These are phyloP conservation scores for Cardiocondyla obscurior DNA, from an alignment of 1,140 invertebrate genomes.

Conservation along the genomic window DNA sequence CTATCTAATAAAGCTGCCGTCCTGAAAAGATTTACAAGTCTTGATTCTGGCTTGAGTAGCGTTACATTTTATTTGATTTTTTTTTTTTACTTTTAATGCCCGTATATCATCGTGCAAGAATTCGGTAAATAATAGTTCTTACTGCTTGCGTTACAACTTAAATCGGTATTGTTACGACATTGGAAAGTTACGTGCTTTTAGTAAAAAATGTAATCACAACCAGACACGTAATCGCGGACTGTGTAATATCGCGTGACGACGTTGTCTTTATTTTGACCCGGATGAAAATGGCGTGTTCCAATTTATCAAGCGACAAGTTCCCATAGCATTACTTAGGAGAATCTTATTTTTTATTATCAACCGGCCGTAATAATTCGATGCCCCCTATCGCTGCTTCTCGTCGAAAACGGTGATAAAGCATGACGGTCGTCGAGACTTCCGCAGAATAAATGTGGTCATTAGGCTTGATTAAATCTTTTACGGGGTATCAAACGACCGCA, in stretches of 20 bases:
- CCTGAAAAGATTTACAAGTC: neutral
- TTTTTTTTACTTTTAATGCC: neutral
- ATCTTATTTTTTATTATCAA: slow-evolving; percentile 57
- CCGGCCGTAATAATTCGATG: slow-evolving; percentile 63
- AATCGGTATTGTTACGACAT: neutral
- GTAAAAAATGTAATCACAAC: slow-evolving; percentile 14
- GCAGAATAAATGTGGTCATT: slow-evolving; percentile 65
- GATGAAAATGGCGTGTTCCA: slow-evolving; percentile 37
- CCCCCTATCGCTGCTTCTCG: slow-evolving; percentile 45
- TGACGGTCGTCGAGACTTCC: slow-evolving; percentile 23
- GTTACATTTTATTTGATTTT: neutral
- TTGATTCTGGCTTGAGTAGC: neutral
- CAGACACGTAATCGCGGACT: neutral
- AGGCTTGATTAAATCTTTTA: slow-evolving; percentile 77
- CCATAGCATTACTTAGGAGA: neutral
- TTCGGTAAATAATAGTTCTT: neutral
- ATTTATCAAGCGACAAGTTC: slow-evolving; percentile 9
- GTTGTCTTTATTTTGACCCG: slow-evolving; percentile 26
- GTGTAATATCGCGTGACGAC: neutral
- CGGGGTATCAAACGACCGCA: slow-evolving; percentile 69
- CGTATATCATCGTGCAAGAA: neutral
- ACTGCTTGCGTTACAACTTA: neutral
- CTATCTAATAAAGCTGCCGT: slow-evolving; percentile 1
- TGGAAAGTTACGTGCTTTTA: neutral
- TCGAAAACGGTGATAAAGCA: slow-evolving; percentile 54